Evolutionary conservation across 2,113 vertebrate genomes (phyloP).

Genomic region (Baryphthengus martii): DNA sequence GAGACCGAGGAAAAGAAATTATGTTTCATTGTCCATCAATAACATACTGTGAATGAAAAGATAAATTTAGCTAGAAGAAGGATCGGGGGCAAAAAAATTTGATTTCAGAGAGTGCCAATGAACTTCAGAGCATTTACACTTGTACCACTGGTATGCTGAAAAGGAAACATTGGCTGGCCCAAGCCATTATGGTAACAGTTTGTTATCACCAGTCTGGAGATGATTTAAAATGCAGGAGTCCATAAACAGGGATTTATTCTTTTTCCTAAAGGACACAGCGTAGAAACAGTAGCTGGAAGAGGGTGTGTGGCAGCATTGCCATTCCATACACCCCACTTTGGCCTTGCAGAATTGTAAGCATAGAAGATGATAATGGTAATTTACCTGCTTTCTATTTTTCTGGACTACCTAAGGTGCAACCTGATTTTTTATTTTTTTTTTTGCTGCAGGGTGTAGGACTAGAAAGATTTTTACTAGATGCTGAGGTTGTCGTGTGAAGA

Average conservation of each 20-base stretch:
- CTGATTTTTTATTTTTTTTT: neutral
- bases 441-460: neutral
- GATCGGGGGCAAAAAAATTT: neutral
- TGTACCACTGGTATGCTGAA: neutral
- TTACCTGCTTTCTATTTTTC: neutral
- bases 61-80: neutral
- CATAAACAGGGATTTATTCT: neutral
- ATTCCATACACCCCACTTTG: neutral
- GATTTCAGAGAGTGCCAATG: neutral
- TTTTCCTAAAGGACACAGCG: neutral
- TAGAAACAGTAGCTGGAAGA: neutral
- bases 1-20: neutral
- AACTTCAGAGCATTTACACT: neutral
- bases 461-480: neutral
- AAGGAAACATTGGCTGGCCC: neutral
- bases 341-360: neutral
- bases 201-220: neutral
- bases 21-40: neutral
- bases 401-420: neutral
- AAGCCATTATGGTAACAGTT: neutral
- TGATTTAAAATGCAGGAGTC: neutral
- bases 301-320: neutral
- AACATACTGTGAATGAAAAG: neutral
- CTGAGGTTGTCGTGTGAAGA: neutral
- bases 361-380: neutral